Evolutionary conservation across 2,888 invertebrate species (phyloP), one percentile per base, ranked within the genome.

Genomic region (Orchestes rusci): DNA sequence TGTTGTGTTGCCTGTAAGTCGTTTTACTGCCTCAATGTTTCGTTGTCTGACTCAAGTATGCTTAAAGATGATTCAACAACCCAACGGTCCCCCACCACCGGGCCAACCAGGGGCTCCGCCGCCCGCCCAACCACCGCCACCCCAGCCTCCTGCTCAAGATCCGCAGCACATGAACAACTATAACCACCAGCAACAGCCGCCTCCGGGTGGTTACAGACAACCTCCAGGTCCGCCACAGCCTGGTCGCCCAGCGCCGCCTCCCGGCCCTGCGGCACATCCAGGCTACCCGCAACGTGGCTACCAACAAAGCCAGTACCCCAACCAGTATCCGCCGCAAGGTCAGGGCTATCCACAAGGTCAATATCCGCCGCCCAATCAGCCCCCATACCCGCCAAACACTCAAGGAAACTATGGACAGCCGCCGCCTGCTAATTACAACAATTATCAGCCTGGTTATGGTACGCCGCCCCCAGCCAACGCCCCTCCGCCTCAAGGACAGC

Each of bases 301-400:
- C 59, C 79, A 79, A 46, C 83, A 82, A 63, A 79, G 75, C 56
- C 80, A 80, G 58, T 79, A 79, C 57, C 78, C 79, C 1, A 74
- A 70, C 7, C 68, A 70, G 37, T 82, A 80, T 63, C 81, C 82
- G 32, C 81, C 81, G 58, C 82, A 82, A 60, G 76, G 74, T 42
- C 75, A 75, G 19, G 71, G 70, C 20, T 82, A 82, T 67, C 80
- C 80, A 10, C 80, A 80, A 38, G 74, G 72, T 43, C 73, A 73
- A 47, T 80, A 80, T 59, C 75, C 78, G 30, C 79, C 81, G 18
- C 80, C 79, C 53, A 81, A 78, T 65, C 78, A 79, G 19, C 81
- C 81, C 55, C 78, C 76, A 1, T 82, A 82, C 44, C 79, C 82
- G 7, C 67, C 74, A 5, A 70, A 69, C 15, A 71, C 69, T 53